Percentiles rank a stretch among this genome's conserved stretches.
Conservation (phyloP, 1,140 invertebrate genomes). For the Sminthurides bifidus region DNA sequence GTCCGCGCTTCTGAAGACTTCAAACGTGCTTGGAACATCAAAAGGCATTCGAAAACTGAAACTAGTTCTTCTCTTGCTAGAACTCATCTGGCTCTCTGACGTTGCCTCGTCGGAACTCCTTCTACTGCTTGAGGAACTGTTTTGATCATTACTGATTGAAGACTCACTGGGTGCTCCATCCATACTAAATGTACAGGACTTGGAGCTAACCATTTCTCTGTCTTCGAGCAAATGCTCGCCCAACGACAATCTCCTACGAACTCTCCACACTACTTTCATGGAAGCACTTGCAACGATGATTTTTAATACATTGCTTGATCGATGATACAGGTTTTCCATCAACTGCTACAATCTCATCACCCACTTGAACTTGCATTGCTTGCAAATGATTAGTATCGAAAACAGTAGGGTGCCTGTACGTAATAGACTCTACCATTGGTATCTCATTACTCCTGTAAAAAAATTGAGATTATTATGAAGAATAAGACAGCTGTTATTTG, state of each 20-base stretch:
- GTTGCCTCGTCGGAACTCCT: too few relatives aligned
- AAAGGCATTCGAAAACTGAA: too few relatives aligned
- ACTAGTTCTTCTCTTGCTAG: too few relatives aligned
- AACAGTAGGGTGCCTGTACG: slow-evolving; percentile 1
- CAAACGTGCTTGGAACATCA: too few relatives aligned
- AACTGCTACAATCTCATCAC: slow-evolving; percentile 64
- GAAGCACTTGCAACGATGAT: slow-evolving; percentile 24
- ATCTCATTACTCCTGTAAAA: slow-evolving; percentile 6
- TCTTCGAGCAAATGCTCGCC: neutral
- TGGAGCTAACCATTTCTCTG: too few relatives aligned
- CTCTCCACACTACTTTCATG: slow-evolving; percentile 28
- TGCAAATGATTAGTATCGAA: neutral
- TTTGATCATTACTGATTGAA: neutral
- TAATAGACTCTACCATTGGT: slow-evolving; percentile 5
- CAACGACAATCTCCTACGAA: slow-evolving; percentile 4
- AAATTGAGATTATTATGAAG: neutral
- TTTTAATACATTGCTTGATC: slow-evolving; percentile 28
- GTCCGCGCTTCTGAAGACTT: too few relatives aligned
- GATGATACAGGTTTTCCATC: slow-evolving; percentile 59
- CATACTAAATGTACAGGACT: too few relatives aligned
- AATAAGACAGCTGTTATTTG: neutral
- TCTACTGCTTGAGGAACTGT: too few relatives aligned
- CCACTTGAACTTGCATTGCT: slow-evolving; percentile 51
- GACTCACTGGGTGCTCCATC: neutral
- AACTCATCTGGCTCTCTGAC: too few relatives aligned